Conservation (phyloP, 2,797 vertebrate species). For the Clarias fuscus region DNA sequence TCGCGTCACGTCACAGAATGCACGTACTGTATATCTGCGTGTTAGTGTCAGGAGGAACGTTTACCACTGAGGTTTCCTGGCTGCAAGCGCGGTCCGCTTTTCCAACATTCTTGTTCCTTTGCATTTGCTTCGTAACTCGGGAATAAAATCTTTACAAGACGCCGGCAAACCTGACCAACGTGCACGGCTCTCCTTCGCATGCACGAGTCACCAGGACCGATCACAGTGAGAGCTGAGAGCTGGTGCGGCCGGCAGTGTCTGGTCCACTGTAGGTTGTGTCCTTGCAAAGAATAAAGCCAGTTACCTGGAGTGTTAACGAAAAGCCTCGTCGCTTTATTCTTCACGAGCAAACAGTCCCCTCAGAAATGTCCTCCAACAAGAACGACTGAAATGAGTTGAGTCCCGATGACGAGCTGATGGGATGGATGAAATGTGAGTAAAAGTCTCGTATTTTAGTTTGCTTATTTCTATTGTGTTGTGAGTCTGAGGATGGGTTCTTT, state of each 20-base stretch:
- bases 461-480: constrained; percentile 26
- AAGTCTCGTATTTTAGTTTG: constrained; percentile 31
- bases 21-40: neutral
- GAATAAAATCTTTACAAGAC: neutral
- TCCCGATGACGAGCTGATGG: constrained; percentile 44
- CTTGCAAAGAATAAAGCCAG: constrained; percentile 13
- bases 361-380: constrained; percentile 5
- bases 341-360: neutral
- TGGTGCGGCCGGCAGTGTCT: neutral
- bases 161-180: neutral
- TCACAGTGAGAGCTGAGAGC: constrained; percentile 33
- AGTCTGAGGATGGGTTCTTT: constrained; percentile 17
- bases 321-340: neutral
- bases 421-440: constrained; percentile 44
- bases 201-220: constrained; percentile 35
- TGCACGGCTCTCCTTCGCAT: constrained; percentile 9
- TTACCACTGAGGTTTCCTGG: constrained; percentile 10
- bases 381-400: constrained; percentile 49
- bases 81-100: neutral
- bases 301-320: constrained; percentile 1
- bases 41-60: constrained; percentile 53
- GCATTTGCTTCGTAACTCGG: neutral
- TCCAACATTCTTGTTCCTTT: neutral
- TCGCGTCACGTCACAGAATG: neutral
- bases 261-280: constrained; percentile 3